Evolutionary conservation across 2,888 invertebrate species (phyloP).

Genomic region (Sinhomidia bicolor): DNA sequence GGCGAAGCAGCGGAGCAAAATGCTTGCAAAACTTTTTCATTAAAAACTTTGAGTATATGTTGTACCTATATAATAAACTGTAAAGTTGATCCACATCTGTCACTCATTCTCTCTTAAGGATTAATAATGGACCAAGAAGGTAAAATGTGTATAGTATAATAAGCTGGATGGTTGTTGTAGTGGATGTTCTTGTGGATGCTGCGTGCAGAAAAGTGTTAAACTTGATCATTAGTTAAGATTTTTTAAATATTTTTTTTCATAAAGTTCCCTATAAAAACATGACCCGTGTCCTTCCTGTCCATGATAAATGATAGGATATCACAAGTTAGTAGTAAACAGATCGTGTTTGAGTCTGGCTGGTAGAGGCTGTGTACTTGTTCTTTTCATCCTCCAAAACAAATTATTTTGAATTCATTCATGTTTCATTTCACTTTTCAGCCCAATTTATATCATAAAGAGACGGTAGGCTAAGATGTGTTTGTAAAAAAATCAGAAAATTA

Average conservation of each 20-base stretch:
- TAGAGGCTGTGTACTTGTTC: not conserved
- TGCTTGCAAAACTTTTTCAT: too few species aligned
- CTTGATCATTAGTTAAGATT: slow-evolving; percentile 20
- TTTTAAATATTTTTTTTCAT: not conserved
- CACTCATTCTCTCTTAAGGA: not conserved
- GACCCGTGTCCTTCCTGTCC: not conserved
- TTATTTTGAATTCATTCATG: not conserved
- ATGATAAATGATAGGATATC: not conserved
- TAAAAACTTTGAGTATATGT: too few species aligned
- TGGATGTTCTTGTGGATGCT: too few species aligned
- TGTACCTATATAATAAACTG: too few species aligned
- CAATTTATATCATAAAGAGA: not conserved
- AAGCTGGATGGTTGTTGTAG: too few species aligned
- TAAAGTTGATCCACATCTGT: slow-evolving; percentile 10
- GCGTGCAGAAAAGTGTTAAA: slow-evolving; percentile 12
- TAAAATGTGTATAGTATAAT: too few species aligned
- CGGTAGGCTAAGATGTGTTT: too few species aligned
- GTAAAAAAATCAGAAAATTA: slow-evolving; percentile 1
- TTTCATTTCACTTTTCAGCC: not conserved
- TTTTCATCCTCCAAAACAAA: not conserved
- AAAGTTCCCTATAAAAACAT: not conserved
- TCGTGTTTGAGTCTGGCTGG: not conserved
- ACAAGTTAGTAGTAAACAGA: not conserved
- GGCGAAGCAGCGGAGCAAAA: too few species aligned
- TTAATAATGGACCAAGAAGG: too few species aligned